Conservation (phyloP, 2,888 invertebrate genomes). For the Agrotis segetum region DNA sequence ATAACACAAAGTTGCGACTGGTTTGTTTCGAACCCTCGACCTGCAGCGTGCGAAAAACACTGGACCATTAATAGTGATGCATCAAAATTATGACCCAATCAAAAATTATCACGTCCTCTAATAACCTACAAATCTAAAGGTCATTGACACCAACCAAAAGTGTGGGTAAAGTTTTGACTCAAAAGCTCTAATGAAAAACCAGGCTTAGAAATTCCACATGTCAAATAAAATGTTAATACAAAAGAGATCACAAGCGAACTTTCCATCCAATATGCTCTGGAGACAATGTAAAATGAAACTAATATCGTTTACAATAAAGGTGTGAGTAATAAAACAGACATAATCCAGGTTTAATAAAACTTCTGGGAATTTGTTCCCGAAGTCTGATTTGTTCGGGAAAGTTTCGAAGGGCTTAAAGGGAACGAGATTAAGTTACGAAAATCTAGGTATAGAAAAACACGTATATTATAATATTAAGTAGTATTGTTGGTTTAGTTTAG, state of each 20-base stretch:
- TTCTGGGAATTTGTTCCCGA: slow-evolving; percentile 31
- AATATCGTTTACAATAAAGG: slow-evolving; percentile 37
- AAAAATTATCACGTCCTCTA: background rate
- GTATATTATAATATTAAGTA: background rate
- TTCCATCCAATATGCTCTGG: slow-evolving; percentile 22
- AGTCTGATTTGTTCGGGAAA: slow-evolving; percentile 37
- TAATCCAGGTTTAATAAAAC: slow-evolving; percentile 40
- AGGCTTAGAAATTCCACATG: background rate
- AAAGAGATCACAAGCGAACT: slow-evolving; percentile 6
- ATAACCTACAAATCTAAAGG: slow-evolving; percentile 6
- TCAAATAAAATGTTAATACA: slow-evolving; percentile 20
- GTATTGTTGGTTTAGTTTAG: no score
- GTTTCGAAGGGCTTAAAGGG: slow-evolving; percentile 19
- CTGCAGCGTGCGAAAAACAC: no score
- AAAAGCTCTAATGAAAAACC: background rate
- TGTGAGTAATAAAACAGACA: slow-evolving; percentile 27
- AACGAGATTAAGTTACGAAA: slow-evolving; percentile 1
- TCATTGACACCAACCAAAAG: background rate
- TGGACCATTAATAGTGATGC: no score
- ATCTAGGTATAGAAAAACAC: background rate
- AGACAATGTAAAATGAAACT: slow-evolving; percentile 19
- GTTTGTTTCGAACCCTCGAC: no score
- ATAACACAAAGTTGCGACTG: no score
- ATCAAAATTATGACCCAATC: background rate
- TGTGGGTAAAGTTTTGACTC: background rate